Percentiles rank a stretch among this genome's conserved stretches.
phyloP scores from a whole-genome alignment of 30 jellyfish, hydroid and myxozoan genomes.

The Turritopsis rubra region DNA sequence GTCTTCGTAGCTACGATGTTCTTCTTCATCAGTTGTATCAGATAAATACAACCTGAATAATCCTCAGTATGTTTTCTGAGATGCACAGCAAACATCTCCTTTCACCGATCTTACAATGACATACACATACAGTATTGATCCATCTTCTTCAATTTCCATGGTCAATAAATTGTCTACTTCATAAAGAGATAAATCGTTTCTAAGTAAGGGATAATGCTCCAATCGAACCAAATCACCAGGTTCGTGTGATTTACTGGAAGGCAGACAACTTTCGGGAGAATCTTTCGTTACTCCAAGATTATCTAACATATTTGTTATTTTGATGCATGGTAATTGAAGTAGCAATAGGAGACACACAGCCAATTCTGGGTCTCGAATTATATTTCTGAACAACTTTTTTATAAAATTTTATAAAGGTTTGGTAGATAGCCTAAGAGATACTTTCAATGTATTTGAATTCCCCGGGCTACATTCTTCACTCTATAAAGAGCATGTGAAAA shows the following conservation, averaged over 20 bases:
- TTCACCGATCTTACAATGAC: conserved; percentile 23
- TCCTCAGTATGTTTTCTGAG: not conserved
- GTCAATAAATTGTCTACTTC: conserved; percentile 62
- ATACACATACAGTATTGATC: conserved; percentile 41
- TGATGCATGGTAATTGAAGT: conserved; percentile 5
- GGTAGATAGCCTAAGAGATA: not conserved
- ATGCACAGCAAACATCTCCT: not conserved
- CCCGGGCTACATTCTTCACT: not conserved
- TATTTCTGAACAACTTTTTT: not conserved
- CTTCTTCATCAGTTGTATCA: not conserved
- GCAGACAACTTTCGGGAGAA: not conserved
- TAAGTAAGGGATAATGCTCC: conserved; percentile 47
- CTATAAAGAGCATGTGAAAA: not conserved
- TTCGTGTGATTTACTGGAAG: not conserved
- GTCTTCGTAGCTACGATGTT: conserved; percentile 26
- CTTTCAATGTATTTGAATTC: not conserved
- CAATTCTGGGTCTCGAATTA: not conserved
- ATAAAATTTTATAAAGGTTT: too few species aligned
- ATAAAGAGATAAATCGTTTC: conserved; percentile 36
- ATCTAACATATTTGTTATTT: conserved; percentile 25
- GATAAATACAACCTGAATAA: not conserved
- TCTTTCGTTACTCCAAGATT: conserved; percentile 15
- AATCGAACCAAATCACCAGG: conserved; percentile 58
- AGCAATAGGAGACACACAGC: not conserved
- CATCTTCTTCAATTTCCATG: conserved; percentile 49